phyloP scores from a whole-genome alignment of 2,113 vertebrate genomes.

The Neotragus moschatus region DNA sequence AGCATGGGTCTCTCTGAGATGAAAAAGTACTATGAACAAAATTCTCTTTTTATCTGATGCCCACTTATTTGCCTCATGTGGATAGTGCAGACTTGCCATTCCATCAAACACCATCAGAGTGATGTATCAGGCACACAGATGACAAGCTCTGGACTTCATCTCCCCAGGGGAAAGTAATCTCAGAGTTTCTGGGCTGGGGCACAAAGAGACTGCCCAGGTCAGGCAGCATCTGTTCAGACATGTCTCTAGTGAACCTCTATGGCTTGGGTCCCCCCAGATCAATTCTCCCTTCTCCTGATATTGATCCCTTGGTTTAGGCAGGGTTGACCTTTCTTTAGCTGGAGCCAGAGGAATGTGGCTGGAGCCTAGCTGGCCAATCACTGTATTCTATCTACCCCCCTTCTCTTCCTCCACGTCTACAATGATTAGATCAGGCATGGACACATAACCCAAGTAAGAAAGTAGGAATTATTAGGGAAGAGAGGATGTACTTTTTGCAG shows the following conservation, averaged over 20 bases:
- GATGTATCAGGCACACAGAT: neutral
- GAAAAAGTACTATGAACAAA: neutral
- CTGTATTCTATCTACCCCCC: accelerated
- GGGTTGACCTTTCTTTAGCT: neutral
- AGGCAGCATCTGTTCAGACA: neutral
- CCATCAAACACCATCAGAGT: no score
- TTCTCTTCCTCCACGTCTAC: no score
- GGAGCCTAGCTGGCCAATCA: accelerated
- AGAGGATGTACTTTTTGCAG: neutral
- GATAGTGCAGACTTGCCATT: neutral
- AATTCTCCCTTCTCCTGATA: neutral
- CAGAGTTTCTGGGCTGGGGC: neutral
- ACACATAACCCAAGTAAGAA: neutral
- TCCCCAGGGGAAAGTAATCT: neutral
- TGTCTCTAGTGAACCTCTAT: neutral
- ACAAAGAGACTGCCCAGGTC: accelerated
- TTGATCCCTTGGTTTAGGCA: neutral
- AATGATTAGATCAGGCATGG: neutral
- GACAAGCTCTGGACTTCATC: neutral
- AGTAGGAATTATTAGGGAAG: accelerated
- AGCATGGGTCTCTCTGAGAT: neutral
- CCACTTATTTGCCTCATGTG: neutral
- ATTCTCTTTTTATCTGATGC: neutral
- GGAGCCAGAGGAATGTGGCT: no score
- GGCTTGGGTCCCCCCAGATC: neutral